Evolutionary conservation across 2,888 invertebrate species (phyloP).

Genomic region (Salpingus planirostris): DNA sequence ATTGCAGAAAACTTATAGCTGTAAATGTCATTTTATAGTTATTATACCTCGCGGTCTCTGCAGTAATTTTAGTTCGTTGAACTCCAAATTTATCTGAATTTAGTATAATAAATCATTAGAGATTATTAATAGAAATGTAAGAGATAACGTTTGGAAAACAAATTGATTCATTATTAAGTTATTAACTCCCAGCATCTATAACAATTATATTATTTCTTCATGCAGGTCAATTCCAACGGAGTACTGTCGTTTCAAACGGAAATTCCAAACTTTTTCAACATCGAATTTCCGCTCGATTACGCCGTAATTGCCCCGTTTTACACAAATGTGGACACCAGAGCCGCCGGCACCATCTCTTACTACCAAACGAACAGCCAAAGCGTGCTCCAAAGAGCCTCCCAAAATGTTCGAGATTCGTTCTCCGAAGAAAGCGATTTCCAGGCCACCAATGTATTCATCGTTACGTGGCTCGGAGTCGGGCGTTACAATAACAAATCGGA

Average conservation of each 20-base stretch:
- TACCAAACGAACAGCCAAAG: slow-evolving; percentile 55
- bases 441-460: slow-evolving; percentile 72
- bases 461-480: slow-evolving; percentile 86
- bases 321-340: slow-evolving; percentile 78
- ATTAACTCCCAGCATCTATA: slow-evolving; percentile 1
- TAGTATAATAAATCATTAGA: too few species aligned
- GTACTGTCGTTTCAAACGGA: slow-evolving; percentile 84
- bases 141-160: too few species aligned
- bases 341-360: slow-evolving; percentile 64
- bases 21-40: too few species aligned
- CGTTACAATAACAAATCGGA: slow-evolving; percentile 59
- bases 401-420: slow-evolving; percentile 65
- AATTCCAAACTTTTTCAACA: slow-evolving; percentile 75
- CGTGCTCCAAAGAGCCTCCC: slow-evolving; percentile 57
- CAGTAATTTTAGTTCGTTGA: too few species aligned
- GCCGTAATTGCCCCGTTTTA: slow-evolving; percentile 87
- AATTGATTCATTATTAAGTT: too few species aligned
- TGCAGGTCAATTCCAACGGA: slow-evolving; percentile 85
- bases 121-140: too few species aligned
- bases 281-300: slow-evolving; percentile 82
- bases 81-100: too few species aligned
- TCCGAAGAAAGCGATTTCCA: slow-evolving; percentile 61
- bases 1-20: slow-evolving; percentile 2
- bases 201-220: slow-evolving; percentile 2
- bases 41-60: too few species aligned